Evolutionary conservation across 2,113 vertebrate species (phyloP).

Genomic region (Calyptommatus sinebrachiatus): DNA sequence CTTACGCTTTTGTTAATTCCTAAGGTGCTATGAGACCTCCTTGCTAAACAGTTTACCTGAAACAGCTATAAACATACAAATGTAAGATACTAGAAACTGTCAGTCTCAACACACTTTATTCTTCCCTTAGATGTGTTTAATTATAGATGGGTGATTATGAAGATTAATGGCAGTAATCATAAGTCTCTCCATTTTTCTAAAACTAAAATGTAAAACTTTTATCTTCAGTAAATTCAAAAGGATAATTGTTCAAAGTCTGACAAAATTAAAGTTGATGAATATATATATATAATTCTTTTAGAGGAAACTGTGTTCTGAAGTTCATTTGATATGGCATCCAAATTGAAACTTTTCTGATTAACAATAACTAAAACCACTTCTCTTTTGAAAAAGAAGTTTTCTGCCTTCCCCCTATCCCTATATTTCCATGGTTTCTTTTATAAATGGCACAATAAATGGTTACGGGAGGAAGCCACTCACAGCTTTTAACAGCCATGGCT

Average conservation of each 20-base stretch:
- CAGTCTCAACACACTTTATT: neutral
- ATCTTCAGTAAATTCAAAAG: too few species aligned
- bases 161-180: too few species aligned
- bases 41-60: neutral
- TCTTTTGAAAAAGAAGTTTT: constrained; percentile 10
- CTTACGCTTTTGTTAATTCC: too few species aligned
- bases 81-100: neutral
- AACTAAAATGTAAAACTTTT: too few species aligned
- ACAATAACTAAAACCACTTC: constrained; percentile 22
- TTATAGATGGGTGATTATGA: too few species aligned
- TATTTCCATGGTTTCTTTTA: constrained; percentile 38
- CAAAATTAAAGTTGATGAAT: too few species aligned
- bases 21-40: too few species aligned
- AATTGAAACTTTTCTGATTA: constrained; percentile 19
- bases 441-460: constrained; percentile 37
- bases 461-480: constrained; percentile 55
- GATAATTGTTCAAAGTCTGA: too few species aligned
- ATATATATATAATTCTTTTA: too few species aligned
- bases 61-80: neutral
- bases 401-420: constrained; percentile 28
- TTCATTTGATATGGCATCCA: constrained; percentile 31
- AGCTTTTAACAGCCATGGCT: constrained; percentile 56
- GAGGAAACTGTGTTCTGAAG: too few species aligned
- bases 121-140: neutral
- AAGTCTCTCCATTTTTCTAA: too few species aligned